These are phyloP conservation scores for Acrossocheilus fasciatus DNA, from an alignment of 2,797 vertebrate species.

Conservation along the genomic window DNA sequence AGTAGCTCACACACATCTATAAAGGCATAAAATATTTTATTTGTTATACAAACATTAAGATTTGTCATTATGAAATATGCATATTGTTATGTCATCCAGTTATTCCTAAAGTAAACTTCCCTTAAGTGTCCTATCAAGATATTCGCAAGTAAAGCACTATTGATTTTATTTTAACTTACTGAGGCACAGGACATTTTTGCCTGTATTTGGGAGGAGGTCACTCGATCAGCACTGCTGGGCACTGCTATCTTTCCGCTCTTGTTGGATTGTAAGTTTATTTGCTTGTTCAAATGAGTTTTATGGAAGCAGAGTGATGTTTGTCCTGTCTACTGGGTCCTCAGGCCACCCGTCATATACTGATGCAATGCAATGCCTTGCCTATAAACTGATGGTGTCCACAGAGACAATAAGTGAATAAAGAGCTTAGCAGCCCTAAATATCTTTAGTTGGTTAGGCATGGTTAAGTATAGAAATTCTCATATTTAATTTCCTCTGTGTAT, in stretches of 20 bases:
- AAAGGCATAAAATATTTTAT: neutral
- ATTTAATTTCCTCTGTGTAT: neutral
- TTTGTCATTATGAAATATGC: neutral
- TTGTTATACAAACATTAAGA: neutral
- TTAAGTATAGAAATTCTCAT: neutral
- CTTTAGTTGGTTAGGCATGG: neutral
- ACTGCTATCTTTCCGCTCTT: neutral
- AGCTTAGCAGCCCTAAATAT: neutral
- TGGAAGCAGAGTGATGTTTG: neutral
- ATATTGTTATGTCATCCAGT: neutral
- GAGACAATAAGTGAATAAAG: neutral
- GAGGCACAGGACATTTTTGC: neutral
- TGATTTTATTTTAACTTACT: neutral
- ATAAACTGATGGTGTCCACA: conserved; percentile 40
- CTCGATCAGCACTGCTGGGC: neutral
- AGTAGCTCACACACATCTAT: neutral
- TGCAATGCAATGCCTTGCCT: neutral
- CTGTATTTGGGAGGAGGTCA: neutral
- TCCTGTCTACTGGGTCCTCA: conserved; percentile 31
- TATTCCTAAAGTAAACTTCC: neutral
- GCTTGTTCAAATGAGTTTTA: neutral
- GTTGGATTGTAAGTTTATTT: neutral
- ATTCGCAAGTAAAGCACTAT: neutral
- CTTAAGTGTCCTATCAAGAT: neutral
- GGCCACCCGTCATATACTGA: conserved; percentile 52